Base-by-base conservation (phyloP, 2,888 invertebrate genomes). In the Hydraecia micacea region DNA sequence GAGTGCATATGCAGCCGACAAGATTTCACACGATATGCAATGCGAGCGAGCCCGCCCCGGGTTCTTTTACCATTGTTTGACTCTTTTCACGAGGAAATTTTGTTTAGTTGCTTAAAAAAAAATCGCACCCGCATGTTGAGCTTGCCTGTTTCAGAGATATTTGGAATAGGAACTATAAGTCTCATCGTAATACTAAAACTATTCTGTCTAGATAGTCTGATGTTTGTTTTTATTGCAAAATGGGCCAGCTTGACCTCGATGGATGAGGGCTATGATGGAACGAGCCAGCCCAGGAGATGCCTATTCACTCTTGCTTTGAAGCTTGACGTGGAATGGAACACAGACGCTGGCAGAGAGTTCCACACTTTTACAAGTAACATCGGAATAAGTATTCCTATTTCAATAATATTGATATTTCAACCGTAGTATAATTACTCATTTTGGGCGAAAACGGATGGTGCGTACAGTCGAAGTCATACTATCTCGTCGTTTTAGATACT, bases 11-110 rank as follows among this genome's bases (percentile, higher is more conserved):
- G 81, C 81, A 85, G 80, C 75, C 78, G 86, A 84, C 85, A 85
- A 92, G 91, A 92, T 92, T 94, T 94, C 93, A 91, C 95, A 93
- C 92, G 93, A 90, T 85, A 81, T 86, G 84, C 85, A 83, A 85
- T 87, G 86, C 75, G 80, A 79, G 83, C 76, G 77, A 81, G 81
- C 79, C 81, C 79, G 73, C 82, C 83, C 84, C 89, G 90, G 88
- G 90, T 89, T 90, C 88, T 88, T 91, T 88, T 86, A 81, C 87
- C 71, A 88, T 90, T 90, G 88, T 87, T 87, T 81, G 75, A 82
- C 84, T 86, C 84, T 88, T 79, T 83, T 79, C 84, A 82, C 75
- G 79, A 81, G 79, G 83, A 88, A 82, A 86, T 85, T 87, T 79
- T 81, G 77, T 85, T 87, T 83, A 82, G 81, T 85, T 90, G 82